Conservation (phyloP, 1,140 invertebrate species). For the Mylabris phalerata region DNA sequence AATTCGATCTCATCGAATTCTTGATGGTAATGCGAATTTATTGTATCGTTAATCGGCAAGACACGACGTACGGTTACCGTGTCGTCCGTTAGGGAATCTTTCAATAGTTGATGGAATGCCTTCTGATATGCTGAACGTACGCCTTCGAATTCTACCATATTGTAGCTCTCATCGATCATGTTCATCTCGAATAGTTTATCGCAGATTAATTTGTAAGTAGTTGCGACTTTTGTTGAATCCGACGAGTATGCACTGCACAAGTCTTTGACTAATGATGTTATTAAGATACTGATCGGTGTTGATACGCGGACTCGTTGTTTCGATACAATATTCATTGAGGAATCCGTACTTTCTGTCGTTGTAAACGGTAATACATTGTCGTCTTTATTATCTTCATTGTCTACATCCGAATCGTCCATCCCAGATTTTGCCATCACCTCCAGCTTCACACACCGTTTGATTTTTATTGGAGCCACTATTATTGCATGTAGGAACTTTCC, state of each 20-base stretch:
- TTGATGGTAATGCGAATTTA: slow-evolving; percentile 57
- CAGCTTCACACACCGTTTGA: too few relatives aligned
- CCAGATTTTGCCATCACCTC: slow-evolving; percentile 8
- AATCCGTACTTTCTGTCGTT: too few relatives aligned
- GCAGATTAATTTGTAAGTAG: slow-evolving; percentile 57
- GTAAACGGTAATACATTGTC: neutral
- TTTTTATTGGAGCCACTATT: too few relatives aligned
- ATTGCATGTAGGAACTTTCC: too few relatives aligned
- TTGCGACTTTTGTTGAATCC: slow-evolving; percentile 48
- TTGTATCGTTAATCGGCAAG: slow-evolving; percentile 43
- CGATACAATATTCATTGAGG: neutral
- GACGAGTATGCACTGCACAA: slow-evolving; percentile 49
- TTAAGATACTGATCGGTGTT: slow-evolving; percentile 52
- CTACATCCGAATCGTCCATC: slow-evolving; percentile 6
- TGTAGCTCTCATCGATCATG: slow-evolving; percentile 59
- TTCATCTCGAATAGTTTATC: slow-evolving; percentile 56
- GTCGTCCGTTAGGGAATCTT: slow-evolving; percentile 47
- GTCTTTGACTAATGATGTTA: slow-evolving; percentile 57
- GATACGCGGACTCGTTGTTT: slow-evolving; percentile 21
- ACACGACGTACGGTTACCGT: slow-evolving; percentile 42
- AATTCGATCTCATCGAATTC: slow-evolving; percentile 68
- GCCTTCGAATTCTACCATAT: slow-evolving; percentile 57
- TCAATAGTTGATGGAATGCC: slow-evolving; percentile 54
- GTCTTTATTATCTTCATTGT: neutral
- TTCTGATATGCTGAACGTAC: slow-evolving; percentile 57